Percentiles rank a stretch among this genome's conserved stretches.
These are phyloP conservation scores for Tipula vernalis DNA, from an alignment of 2,888 invertebrate genomes.

Conservation along the genomic window DNA sequence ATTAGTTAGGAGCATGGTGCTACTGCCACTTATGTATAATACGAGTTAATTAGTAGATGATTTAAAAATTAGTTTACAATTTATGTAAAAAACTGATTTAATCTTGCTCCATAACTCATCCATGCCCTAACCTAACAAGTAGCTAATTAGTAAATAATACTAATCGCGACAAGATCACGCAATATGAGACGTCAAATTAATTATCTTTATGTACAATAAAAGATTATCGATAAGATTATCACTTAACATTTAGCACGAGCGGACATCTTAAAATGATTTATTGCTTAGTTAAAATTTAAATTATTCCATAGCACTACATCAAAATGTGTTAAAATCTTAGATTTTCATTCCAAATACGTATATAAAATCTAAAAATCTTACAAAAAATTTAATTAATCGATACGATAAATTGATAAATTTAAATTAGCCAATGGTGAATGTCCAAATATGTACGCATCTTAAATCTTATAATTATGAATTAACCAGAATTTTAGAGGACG, in stretches of 20 bases:
- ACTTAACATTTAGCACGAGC: not conserved
- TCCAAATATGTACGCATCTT: not conserved
- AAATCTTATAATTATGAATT: not conserved
- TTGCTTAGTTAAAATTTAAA: not conserved
- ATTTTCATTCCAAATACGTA: not conserved
- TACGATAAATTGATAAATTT: not conserved
- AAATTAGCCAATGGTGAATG: not conserved
- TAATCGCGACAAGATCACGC: not conserved
- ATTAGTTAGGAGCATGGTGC: no score
- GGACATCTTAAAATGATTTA: no score
- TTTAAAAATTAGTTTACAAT: no score
- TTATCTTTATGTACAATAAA: not conserved
- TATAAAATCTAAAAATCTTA: not conserved
- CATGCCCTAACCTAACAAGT: not conserved
- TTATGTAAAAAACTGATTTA: no score
- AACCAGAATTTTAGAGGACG: not conserved
- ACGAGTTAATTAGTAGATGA: no score
- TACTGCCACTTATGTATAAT: no score
- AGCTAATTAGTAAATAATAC: not conserved
- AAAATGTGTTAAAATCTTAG: not conserved
- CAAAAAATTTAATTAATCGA: not conserved
- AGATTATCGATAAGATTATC: not conserved
- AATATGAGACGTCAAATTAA: not conserved
- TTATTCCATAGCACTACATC: not conserved
- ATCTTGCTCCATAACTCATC: not conserved